Evolutionary conservation across 2,113 vertebrate species (phyloP), one percentile per base, ranked within the genome.

Genomic region (Cacatua alba): DNA sequence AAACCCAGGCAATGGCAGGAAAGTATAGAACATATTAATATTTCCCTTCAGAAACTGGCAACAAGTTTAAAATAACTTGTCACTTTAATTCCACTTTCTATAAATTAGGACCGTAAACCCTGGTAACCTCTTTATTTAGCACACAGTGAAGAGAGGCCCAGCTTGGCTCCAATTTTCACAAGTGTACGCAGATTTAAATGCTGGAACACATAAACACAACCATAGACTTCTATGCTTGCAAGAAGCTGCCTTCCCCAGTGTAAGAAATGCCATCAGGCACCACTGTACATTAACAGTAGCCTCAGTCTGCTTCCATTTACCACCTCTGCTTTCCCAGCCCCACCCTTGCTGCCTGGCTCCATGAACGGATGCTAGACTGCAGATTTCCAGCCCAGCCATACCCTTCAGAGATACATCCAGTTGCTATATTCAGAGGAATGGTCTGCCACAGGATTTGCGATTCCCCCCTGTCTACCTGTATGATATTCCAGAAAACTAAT

Each of bases 401-500:
- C 11, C 62, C 71, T 81, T 84, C 57, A 57, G 72, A 44, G 72
- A 46, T 12, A 28, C 29, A 57, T 49, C 62, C 91, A 43, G 4
- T 29, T 21, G 64, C 51, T 52, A 8, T 7, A 7, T 76, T 90
- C 86, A 17, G 86, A 88, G 49, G 53, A 94, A 93, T 9, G 20
- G 62, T 59, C 74, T 96, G 90, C 72, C 57, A 41, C 39, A 81
- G 76, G 82, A 86, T 82, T 52, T 74, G 83, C 3, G 5, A 92
- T 77, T 92, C 85, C 59, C 57, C 67, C 31, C 71, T 37, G 48
- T 81, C 90, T 88, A 71, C 82, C 62, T 68, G 29, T 21, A 71
- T n/a, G 82, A 88, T 85, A 82, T 31, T 62, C 87, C 77, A 87
- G 91, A 82, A 94, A 87, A 89, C 44, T 67, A 48, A 94, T 82